Base-by-base conservation (phyloP, 2,888 invertebrate species). In the Leptinotarsa haldemani region DNA sequence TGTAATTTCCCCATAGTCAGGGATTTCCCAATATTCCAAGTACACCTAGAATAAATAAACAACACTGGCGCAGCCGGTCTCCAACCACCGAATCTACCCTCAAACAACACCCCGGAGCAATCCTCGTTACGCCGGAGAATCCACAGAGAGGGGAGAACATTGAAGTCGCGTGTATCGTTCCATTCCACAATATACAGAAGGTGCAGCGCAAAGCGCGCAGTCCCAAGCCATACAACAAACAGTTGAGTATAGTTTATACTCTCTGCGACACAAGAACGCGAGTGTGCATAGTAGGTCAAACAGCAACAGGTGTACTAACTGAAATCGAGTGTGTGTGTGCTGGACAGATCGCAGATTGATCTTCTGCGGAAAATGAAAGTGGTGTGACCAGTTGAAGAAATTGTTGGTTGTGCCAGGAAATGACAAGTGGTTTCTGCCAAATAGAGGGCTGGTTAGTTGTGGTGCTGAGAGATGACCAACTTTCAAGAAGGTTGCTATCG, bases 271-370 rank as follows among this genome's bases (percentile, higher is more conserved):
- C 18, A 25, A 18, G 22, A 56, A 40, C 40, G 40, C 40, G 52
- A 53, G 16, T 18, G 56, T 15, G 58, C 9, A 40, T 9, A 68
- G 56, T 68, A 40, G 68, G 58, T 68, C 68, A 68, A 68, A 47
- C 7, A 56, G 68, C 68, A 40, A 68, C 68, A 68, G 68, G 56
- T 68, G 68, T 56, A 68, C 65, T 40, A 50, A 50, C n/a, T 40
- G 61, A 56, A 56, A 67, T 30, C 52, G 20, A 53, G 53, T 18
- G 68, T 40, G 40, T 40, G 40, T 68, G 56, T 56, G 46, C 13
- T 18, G 20, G 58, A 46, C 12, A 40, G 46, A 56, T 50, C 4
- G 15, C 16, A n/a, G 61, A 56, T 52, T 18, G 20, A 15, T 15
- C 58, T 22, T 12, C 58, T 3, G 15, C 20, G 13, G 47, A 68